Conservation (phyloP, 2,797 vertebrate species). For the Squalus acanthias region DNA sequence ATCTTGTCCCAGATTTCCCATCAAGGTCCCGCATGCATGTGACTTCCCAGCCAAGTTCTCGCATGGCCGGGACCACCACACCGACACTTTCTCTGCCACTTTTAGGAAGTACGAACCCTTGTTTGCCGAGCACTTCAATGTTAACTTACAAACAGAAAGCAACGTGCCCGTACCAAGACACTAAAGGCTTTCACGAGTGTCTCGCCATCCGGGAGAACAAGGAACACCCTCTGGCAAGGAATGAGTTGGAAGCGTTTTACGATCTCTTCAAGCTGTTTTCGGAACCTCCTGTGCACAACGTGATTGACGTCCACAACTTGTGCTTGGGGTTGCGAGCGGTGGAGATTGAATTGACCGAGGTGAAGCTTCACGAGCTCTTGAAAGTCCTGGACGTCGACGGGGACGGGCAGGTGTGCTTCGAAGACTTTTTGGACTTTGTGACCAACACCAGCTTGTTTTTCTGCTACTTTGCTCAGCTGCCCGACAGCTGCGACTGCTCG, state of each 20-base stretch:
- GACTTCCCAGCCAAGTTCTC: background rate
- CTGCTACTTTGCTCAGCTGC: background rate
- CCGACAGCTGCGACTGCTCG: background rate
- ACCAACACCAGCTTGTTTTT: background rate
- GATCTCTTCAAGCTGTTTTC: slow-evolving; percentile 4
- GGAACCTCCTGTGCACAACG: background rate
- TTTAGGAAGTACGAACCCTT: too few relatives aligned
- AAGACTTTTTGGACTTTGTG: background rate
- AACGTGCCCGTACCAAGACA: background rate
- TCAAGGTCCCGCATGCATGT: background rate
- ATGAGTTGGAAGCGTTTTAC: background rate
- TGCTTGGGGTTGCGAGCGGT: background rate
- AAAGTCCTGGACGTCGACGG: background rate
- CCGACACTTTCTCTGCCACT: background rate
- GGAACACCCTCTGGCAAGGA: background rate
- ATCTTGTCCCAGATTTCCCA: background rate
- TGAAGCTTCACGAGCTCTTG: background rate
- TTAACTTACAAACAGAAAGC: background rate
- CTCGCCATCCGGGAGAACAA: rapidly evolving
- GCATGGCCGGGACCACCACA: background rate
- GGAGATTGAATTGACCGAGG: background rate
- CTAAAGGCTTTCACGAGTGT: background rate
- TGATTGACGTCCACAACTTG: background rate
- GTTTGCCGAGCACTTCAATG: background rate
- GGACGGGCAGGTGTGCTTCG: background rate